Percentiles rank a stretch among this genome's conserved stretches.
phyloP scores from a whole-genome alignment of 2,888 invertebrate genomes.

The Melangyna quadrimaculata region DNA sequence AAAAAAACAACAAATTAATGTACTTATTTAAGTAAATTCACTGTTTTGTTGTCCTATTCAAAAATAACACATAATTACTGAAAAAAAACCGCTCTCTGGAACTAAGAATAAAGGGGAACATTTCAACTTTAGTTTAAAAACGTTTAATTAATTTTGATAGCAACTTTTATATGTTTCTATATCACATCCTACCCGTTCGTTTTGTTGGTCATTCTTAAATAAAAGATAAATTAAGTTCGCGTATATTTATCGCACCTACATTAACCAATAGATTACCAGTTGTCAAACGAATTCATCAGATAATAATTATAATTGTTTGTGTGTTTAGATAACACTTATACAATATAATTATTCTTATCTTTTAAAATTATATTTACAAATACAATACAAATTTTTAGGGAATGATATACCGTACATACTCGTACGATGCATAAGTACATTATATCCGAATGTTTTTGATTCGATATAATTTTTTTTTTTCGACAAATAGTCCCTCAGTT shows the following conservation, averaged over 20 bases:
- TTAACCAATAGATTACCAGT: neutral
- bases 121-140: neutral
- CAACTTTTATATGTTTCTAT: constrained; percentile 1
- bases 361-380: neutral
- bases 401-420: neutral
- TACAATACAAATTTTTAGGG: neutral
- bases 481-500: neutral
- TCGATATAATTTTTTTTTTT: neutral
- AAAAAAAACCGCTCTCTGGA: neutral
- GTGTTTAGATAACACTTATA: neutral
- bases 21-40: too few species aligned
- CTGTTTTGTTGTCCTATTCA: too few species aligned
- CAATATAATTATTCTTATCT: constrained; percentile 31
- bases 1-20: neutral
- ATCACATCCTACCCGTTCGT: neutral
- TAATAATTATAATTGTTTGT: constrained; percentile 10
- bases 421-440: neutral
- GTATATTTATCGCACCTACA: neutral
- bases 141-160: neutral
- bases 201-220: neutral
- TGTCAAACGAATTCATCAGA: constrained; percentile 20
- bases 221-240: neutral
- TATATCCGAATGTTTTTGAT: neutral
- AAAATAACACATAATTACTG: neutral
- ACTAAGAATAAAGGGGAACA: neutral